Base-by-base conservation (phyloP, 2,113 vertebrate species). In the Hyperoodon ampullatus region DNA sequence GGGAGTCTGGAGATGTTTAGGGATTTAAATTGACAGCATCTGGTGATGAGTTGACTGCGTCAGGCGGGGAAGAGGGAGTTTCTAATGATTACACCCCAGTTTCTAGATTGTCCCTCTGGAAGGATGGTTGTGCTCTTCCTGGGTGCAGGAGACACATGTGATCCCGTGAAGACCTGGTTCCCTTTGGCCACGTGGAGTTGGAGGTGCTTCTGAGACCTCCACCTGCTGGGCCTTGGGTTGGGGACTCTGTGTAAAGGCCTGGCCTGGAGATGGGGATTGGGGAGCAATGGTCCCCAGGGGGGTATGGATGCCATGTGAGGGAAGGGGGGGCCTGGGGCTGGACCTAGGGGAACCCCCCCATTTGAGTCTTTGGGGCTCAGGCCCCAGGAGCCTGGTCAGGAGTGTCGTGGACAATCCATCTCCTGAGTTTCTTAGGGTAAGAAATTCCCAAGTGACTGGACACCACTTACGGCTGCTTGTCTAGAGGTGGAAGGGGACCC, bases 271-370 rank as follows among this genome's bases (percentile, higher is more conserved):
- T 18, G 6, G 19, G 12, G 14, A 30, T 39, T 30, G 44, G n/a
- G 24, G 24, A 39, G n/a, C 6, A 10, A 6, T 3, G 10, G 23
- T 39, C 15, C 24, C 58, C 3, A 0, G 21, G 19, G 19, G 44
- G 15, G 9, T 39, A 9, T 0, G 4, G 14, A 6, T 50, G 65
- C 47, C n/a, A 70, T 53, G 9, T 24, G 8, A 3, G 10, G 39
- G 30, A 21, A 61, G 33, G 14, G 47, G 47, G 19, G 65, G 26
- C 39, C 50, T 12, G 33, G 2, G 28, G 18, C 26, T 44, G 53
- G 74, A 19, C 53, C 28, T 15, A 2, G 42, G 83, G 35, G 42
- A 72, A 53, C 15, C 50, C 9, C 9, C 26, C n/a, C 47, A 4
- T 60, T 58, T 16, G 19, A 12, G 58, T 58, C 53, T 72, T 6